Percentiles rank a stretch among this genome's conserved stretches.
These are phyloP conservation scores for Mesorhabditis sp. DNA, from an alignment of 2,888 invertebrate species.

Conservation along the genomic window DNA sequence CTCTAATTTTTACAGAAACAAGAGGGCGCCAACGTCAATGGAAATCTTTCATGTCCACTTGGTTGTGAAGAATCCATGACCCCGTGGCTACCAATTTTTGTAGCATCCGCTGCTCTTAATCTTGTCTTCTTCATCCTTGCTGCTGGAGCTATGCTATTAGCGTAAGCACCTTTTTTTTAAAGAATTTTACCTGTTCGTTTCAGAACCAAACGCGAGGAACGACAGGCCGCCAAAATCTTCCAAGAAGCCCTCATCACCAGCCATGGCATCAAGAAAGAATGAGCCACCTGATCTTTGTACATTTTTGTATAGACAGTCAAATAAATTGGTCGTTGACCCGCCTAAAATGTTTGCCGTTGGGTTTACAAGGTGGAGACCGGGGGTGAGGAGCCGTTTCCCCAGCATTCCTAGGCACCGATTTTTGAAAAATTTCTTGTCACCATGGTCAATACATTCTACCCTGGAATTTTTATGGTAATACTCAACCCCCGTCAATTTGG, in stretches of 20 bases:
- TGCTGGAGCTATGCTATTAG: background rate
- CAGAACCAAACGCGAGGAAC: background rate
- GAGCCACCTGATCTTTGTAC: background rate
- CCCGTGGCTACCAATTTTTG: constrained; percentile 4
- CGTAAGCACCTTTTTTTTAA: background rate
- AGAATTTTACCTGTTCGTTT: background rate
- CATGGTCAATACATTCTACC: background rate
- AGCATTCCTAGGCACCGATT: too few species aligned
- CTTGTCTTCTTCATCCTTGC: background rate
- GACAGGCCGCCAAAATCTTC: background rate
- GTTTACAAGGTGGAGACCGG: too few species aligned
- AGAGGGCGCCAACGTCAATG: background rate
- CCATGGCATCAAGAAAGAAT: constrained; percentile 2
- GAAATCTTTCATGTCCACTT: background rate
- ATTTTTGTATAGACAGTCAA: too few species aligned
- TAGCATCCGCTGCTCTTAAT: background rate
- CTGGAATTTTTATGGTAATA: background rate
- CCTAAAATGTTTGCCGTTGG: background rate
- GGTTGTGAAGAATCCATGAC: background rate
- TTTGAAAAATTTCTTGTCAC: background rate
- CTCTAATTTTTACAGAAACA: background rate
- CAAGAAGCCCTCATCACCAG: constrained; percentile 5
- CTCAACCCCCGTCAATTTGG: background rate
- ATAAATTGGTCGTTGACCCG: too few species aligned
- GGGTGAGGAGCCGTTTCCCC: too few species aligned